A percentile compares a stretch with the other conserved stretches of the same genome.
Evolutionary conservation across 64 coral and sea anemone genomes (phyloP).

Genomic region (Stichodactyla helianthus): DNA sequence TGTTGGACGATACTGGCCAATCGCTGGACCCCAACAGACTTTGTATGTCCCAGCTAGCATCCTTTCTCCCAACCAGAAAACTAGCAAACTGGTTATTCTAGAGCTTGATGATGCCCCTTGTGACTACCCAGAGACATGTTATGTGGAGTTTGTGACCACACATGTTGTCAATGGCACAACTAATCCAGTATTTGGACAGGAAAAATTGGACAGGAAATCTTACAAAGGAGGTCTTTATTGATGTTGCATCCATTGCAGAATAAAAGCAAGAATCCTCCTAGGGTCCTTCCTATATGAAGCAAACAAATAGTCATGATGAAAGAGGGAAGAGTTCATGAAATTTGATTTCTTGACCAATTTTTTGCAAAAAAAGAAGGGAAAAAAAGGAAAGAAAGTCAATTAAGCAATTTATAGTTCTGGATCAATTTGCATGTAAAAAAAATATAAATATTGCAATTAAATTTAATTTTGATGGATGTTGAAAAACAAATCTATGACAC

Average conservation of each 20-base stretch:
- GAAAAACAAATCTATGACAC: too few relatives aligned
- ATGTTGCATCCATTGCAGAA: background rate
- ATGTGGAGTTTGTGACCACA: constrained; percentile 54
- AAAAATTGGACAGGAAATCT: background rate
- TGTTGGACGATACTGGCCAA: constrained; percentile 83
- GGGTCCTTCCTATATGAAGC: background rate
- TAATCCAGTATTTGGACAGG: constrained; percentile 38
- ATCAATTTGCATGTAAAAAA: too few relatives aligned
- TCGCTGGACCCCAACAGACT: constrained; percentile 71
- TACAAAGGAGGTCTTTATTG: background rate
- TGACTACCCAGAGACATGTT: constrained; percentile 46
- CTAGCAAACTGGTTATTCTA: constrained; percentile 47
- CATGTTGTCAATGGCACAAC: constrained; percentile 72
- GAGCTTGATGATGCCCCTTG: constrained; percentile 83
- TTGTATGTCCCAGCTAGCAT: constrained; percentile 76
- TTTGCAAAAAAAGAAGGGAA: too few relatives aligned
- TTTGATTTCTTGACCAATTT: too few relatives aligned
- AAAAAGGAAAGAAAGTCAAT: too few relatives aligned
- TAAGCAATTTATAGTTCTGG: too few relatives aligned
- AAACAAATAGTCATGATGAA: too few relatives aligned
- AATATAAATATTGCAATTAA: too few relatives aligned
- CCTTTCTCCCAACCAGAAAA: constrained; percentile 27
- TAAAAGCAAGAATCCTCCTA: background rate
- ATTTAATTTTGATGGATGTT: too few relatives aligned
- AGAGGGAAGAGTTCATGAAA: too few relatives aligned